Evolutionary conservation across 2,113 vertebrate genomes (phyloP).

Genomic region (Alaudala cheleensis): DNA sequence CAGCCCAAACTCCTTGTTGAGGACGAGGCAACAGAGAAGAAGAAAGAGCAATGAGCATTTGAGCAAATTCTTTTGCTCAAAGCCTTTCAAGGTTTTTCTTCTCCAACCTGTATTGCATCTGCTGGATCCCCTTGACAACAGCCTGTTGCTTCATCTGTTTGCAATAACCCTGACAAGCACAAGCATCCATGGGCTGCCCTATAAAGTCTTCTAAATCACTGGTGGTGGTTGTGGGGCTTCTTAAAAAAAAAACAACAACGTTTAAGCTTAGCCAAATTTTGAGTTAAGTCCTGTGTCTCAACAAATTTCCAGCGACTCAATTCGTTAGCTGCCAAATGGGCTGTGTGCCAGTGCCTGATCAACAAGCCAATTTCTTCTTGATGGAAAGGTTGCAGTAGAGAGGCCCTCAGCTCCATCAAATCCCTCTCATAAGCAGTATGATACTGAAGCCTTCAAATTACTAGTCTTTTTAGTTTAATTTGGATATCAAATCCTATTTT

Average conservation of each 20-base stretch:
- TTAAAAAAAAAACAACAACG: not conserved
- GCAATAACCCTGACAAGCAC: conserved; percentile 53
- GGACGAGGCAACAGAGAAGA: not conserved
- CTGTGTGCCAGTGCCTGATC: conserved; percentile 40
- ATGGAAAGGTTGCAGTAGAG: conserved; percentile 59
- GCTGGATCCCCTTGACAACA: conserved; percentile 37
- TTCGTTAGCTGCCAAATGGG: conserved; percentile 66
- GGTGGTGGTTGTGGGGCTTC: not conserved
- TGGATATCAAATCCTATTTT: conserved; percentile 3
- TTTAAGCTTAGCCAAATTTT: conserved; percentile 65
- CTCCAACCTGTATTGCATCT: conserved; percentile 5
- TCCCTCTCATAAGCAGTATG: not conserved
- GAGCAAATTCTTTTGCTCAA: not conserved
- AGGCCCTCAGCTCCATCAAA: conserved; percentile 13
- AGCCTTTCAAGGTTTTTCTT: not conserved
- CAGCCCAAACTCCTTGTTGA: not conserved
- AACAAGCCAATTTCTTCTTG: conserved; percentile 57
- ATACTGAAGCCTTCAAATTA: conserved; percentile 40
- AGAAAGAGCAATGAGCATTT: not conserved
- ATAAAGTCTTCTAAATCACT: conserved; percentile 38
- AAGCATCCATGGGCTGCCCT: conserved; percentile 29
- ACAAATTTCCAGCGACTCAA: conserved; percentile 70
- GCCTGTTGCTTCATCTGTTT: conserved; percentile 61
- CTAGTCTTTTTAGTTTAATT: conserved; percentile 33
- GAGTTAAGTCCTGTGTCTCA: conserved; percentile 63